Evolutionary conservation across 2,888 invertebrate genomes (phyloP).

Genomic region (Folsomia manolachei): DNA sequence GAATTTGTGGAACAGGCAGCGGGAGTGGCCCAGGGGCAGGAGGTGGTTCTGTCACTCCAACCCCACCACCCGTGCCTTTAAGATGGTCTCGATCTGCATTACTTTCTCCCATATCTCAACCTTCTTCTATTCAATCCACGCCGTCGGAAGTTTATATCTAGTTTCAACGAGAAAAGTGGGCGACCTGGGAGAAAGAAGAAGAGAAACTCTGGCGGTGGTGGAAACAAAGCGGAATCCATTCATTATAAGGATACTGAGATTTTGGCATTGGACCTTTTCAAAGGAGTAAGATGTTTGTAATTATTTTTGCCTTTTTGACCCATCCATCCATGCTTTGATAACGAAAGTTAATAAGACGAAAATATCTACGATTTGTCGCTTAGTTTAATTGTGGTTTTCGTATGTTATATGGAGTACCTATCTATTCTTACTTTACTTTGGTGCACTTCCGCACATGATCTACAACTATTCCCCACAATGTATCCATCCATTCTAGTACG

Average conservation of each 20-base stretch:
- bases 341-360: no score
- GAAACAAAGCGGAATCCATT: constrained; percentile 47
- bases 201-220: constrained; percentile 41
- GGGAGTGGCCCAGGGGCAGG: no score
- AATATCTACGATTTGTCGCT: no score
- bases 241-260: constrained; percentile 51
- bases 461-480: no score
- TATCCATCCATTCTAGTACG: no score
- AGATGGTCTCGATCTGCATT: constrained; percentile 49
- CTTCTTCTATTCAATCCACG: constrained; percentile 49
- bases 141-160: constrained; percentile 49
- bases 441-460: no score
- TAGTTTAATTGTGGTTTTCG: no score
- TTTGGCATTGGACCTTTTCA: constrained; percentile 47
- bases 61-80: constrained; percentile 48
- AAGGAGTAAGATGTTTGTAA: constrained; percentile 48
- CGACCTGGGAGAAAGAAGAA: constrained; percentile 47
- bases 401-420: no score
- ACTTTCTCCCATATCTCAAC: constrained; percentile 45
- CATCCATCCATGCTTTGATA: no score
- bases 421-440: no score
- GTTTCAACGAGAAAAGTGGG: constrained; percentile 47
- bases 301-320: neutral
- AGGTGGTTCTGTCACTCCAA: constrained; percentile 31
- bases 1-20: constrained; percentile 31